Evolutionary conservation across 2,113 vertebrate genomes (phyloP), one percentile per base, ranked within the genome.

Genomic region (Cranoglanis bouderius): DNA sequence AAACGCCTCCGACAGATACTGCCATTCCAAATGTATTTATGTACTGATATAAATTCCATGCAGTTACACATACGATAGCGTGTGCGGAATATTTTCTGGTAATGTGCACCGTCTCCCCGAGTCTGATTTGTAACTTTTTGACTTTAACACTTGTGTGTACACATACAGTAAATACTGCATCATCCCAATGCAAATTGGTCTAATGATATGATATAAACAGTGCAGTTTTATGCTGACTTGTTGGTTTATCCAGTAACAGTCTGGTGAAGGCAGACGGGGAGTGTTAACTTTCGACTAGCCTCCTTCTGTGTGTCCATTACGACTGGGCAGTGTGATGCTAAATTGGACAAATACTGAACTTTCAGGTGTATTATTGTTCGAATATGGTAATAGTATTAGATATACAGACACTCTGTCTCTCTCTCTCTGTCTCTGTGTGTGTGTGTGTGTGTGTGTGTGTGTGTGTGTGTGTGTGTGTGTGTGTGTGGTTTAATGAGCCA

Each of bases 371-470:
- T 90, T 88, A 84, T 84, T 81, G 85, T 57, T 86, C 74, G 72
- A 80, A 35, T 67, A 88, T 88, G 75, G 89, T 88, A 89, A 88
- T 85, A 65, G 51, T 90, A 86, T 88, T 88, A 89, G 89, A 91
- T 53, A 80, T 88, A 78, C 84, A 87, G 87, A 89, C 86, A 65
- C 55, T 24, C 86, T 88, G 85, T 89, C 46, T 46, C 46, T 46
- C 46, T 46, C 46, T 46, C 46, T 46, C 46, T 46, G 7, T 9
- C 0, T 46, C 0, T 46, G 7, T 46, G 7, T 46, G 7, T 46
- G 7, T 46, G 7, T 46, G 40, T 72, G 6, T 35, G 16, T 86
- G 49, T 59, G 43, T 83, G 13, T 72, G 14, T 80, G 75, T 86
- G 77, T 89, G 46, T 70, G 63, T 82, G 21, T 59, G 74, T 81